A percentile compares a stretch with the other conserved stretches of the same genome.
Evolutionary conservation across 2,888 invertebrate species (phyloP).

Genomic region (Calameuta pallipes): DNA sequence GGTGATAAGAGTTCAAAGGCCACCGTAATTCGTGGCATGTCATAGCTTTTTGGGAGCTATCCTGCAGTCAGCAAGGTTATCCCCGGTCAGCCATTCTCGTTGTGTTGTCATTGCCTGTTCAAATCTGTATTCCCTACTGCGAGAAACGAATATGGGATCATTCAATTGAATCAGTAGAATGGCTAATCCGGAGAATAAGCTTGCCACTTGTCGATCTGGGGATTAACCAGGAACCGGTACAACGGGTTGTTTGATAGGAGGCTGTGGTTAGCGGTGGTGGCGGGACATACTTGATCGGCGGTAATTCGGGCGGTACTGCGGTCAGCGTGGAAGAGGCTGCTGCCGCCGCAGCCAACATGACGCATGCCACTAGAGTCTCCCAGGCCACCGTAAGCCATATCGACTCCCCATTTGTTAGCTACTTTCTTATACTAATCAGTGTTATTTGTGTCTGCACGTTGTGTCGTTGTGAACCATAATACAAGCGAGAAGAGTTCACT

Average conservation of each 20-base stretch:
- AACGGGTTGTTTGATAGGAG: slow-evolving; percentile 61
- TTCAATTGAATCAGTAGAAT: not conserved
- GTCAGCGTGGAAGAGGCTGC: slow-evolving; percentile 69
- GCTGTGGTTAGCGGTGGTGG: slow-evolving; percentile 67
- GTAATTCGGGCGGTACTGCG: slow-evolving; percentile 65
- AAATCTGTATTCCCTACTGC: not conserved
- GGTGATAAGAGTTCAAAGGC: not conserved
- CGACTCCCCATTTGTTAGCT: slow-evolving; percentile 60
- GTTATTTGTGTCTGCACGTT: slow-evolving; percentile 35
- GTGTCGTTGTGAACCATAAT: slow-evolving; percentile 16
- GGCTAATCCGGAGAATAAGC: not conserved
- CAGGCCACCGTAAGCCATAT: slow-evolving; percentile 87
- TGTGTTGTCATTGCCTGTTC: not conserved
- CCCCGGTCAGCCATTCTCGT: not conserved
- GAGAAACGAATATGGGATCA: not conserved
- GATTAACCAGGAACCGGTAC: slow-evolving; percentile 33
- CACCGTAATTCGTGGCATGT: not conserved
- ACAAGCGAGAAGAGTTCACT: not conserved
- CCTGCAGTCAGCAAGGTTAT: not conserved
- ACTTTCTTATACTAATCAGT: slow-evolving; percentile 46
- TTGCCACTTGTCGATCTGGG: slow-evolving; percentile 15
- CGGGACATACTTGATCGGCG: slow-evolving; percentile 68
- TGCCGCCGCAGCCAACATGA: slow-evolving; percentile 70
- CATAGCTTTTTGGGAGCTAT: not conserved
- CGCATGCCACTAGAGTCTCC: slow-evolving; percentile 85